A percentile compares a stretch with the other conserved stretches of the same genome.
These are phyloP conservation scores for Holcopasites calliopsidis DNA, from an alignment of 1,140 invertebrate species.

Conservation along the genomic window DNA sequence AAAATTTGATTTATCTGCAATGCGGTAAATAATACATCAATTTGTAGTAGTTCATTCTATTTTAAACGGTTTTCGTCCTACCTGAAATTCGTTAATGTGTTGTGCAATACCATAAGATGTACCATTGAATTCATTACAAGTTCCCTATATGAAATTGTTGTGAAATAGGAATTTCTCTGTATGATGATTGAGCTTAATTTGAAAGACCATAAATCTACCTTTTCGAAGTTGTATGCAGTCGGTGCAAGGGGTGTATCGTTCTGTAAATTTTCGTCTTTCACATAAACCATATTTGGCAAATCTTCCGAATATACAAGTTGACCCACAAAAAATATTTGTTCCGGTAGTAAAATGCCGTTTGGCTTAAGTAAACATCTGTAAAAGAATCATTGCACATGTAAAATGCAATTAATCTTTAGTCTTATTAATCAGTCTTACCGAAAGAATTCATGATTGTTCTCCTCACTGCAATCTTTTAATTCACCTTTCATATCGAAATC, in stretches of 20 bases:
- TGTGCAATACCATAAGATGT: constrained; percentile 76
- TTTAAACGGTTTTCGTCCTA: constrained; percentile 41
- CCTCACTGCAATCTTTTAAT: constrained; percentile 64
- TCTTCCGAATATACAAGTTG: constrained; percentile 68
- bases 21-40: constrained; percentile 19
- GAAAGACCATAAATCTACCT: constrained; percentile 38
- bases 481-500: constrained; percentile 72
- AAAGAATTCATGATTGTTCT: constrained; percentile 59
- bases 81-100: constrained; percentile 79
- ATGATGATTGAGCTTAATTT: not conserved
- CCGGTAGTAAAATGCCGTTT: constrained; percentile 74
- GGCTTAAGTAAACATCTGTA: constrained; percentile 60
- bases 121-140: constrained; percentile 35
- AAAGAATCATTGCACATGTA: constrained; percentile 38
- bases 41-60: constrained; percentile 15
- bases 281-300: constrained; percentile 68
- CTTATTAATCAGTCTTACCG: constrained; percentile 43
- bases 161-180: constrained; percentile 59
- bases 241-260: constrained; percentile 13
- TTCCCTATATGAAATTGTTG: constrained; percentile 58
- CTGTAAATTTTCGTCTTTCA: constrained; percentile 65
- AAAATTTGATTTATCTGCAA: constrained; percentile 70
- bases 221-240: constrained; percentile 38
- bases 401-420: constrained; percentile 24
- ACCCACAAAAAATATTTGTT: constrained; percentile 70